Conservation (phyloP, 2,888 invertebrate genomes). For the Idaea aversata region DNA sequence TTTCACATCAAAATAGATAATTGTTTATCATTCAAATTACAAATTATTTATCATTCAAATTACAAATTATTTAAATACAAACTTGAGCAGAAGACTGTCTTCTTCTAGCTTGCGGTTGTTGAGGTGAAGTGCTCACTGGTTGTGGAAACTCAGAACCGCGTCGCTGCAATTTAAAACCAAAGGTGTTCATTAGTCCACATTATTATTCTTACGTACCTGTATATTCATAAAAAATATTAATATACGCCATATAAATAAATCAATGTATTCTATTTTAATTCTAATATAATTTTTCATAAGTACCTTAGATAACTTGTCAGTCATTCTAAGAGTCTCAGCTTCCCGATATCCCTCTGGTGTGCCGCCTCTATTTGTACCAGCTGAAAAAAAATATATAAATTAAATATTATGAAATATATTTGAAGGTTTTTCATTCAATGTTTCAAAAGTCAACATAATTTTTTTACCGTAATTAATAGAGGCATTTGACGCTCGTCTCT, state of each 20-base stretch:
- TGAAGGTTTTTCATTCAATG: not conserved
- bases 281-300: not conserved
- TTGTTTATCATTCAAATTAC: not conserved
- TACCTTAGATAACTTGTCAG: conserved; percentile 67
- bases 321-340: conserved; percentile 68
- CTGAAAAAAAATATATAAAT: conserved; percentile 32
- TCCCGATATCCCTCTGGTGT: conserved; percentile 75
- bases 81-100: conserved; percentile 71
- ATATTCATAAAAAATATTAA: no score
- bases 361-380: conserved; percentile 54
- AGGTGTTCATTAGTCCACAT: not conserved
- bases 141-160: conserved; percentile 73
- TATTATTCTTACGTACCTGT: not conserved
- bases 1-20: not conserved
- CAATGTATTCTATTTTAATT: no score
- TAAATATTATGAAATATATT: conserved; percentile 2
- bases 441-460: conserved; percentile 14
- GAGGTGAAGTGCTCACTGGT: conserved; percentile 70
- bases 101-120: conserved; percentile 57
- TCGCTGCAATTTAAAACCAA: conserved; percentile 47
- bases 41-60: not conserved
- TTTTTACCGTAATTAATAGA: conserved; percentile 66
- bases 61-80: conserved; percentile 20
- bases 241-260: no score
- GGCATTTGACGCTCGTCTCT: conserved; percentile 73